These are phyloP conservation scores for Coboldia fuscipes DNA, from an alignment of 1,140 invertebrate species.

Conservation along the genomic window DNA sequence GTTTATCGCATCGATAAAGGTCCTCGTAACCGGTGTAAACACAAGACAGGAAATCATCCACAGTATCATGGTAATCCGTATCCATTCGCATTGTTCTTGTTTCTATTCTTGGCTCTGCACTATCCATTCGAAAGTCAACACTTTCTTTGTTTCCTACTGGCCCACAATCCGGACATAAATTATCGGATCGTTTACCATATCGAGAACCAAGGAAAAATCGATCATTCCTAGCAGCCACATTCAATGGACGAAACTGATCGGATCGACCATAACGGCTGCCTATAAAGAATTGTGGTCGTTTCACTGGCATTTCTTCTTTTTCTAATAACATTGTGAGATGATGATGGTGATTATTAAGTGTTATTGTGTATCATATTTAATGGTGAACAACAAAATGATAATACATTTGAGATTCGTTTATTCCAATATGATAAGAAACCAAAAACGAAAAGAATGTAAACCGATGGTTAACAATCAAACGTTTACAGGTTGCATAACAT, in stretches of 20 bases:
- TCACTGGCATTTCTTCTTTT: background rate
- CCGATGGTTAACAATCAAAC: no score
- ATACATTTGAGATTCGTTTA: no score
- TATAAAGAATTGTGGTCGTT: conserved; percentile 11
- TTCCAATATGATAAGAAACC: no score
- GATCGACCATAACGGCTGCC: conserved; percentile 20
- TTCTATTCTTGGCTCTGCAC: no score
- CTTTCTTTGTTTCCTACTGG: background rate
- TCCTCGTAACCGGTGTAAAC: conserved; percentile 12
- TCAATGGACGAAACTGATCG: conserved; percentile 3
- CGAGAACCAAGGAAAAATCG: conserved; percentile 18
- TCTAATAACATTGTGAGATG: no score
- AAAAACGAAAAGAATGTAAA: no score
- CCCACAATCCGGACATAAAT: conserved; percentile 4
- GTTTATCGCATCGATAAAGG: conserved; percentile 12
- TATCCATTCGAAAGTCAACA: no score
- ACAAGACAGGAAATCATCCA: conserved; percentile 9
- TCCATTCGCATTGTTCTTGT: no score
- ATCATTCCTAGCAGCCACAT: conserved; percentile 17
- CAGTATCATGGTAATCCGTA: background rate
- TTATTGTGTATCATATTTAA: no score
- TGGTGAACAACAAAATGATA: no score
- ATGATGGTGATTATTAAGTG: no score
- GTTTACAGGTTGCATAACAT: no score
- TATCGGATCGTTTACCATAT: conserved; percentile 16